Conservation (phyloP, 2,888 invertebrate genomes). For the Harpagoxenus sublaevis region DNA sequence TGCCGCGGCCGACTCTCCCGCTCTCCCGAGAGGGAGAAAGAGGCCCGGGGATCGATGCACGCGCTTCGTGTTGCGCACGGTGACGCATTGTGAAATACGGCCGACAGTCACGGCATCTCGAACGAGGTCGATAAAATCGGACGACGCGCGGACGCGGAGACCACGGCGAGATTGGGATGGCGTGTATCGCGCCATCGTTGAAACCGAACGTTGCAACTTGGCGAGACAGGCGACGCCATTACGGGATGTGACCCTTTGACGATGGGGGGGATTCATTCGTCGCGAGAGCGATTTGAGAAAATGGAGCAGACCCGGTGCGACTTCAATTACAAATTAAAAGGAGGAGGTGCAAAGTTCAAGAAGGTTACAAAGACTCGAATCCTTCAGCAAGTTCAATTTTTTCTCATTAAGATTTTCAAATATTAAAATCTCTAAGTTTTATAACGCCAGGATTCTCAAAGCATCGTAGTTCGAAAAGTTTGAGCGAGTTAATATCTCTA, state of each 20-base stretch:
- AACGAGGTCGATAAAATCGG: conserved; percentile 58
- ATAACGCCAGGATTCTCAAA: not conserved
- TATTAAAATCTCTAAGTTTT: not conserved
- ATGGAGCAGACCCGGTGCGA: not conserved
- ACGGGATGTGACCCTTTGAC: not conserved
- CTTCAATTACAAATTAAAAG: not conserved
- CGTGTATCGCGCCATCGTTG: conserved; percentile 25
- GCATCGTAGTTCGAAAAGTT: not conserved
- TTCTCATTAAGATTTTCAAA: not conserved
- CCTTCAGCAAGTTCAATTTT: not conserved
- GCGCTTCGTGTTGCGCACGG: conserved; percentile 61
- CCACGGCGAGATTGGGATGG: conserved; percentile 40
- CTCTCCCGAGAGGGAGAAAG: conserved; percentile 14
- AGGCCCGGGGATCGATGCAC: conserved; percentile 72
- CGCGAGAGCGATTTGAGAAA: not conserved
- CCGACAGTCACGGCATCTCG: conserved; percentile 57
- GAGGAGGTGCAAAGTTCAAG: not conserved
- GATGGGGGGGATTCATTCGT: not conserved
- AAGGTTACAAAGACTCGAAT: not conserved
- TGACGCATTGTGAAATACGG: conserved; percentile 71
- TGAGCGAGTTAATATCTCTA: not conserved
- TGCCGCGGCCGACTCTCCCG: conserved; percentile 57
- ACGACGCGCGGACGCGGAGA: conserved; percentile 41
- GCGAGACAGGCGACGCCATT: conserved; percentile 23
- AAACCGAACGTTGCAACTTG: conserved; percentile 16